Conservation (phyloP, 2,888 invertebrate genomes). For the Opisthograptis luteolata region DNA sequence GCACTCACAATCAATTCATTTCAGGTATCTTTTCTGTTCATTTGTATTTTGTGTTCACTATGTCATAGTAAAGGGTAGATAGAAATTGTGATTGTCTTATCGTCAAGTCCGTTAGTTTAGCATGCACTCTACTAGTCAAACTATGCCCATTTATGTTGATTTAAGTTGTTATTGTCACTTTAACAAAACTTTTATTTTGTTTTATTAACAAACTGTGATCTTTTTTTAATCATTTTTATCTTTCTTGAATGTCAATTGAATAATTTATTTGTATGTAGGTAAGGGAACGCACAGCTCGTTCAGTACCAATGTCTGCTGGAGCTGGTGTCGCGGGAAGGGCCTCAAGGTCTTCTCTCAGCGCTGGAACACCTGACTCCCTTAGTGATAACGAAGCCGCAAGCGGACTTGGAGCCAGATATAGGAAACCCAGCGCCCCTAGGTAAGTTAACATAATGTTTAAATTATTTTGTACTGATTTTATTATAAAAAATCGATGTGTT, state of each 20-base stretch:
- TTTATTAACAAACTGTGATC: constrained; percentile 1
- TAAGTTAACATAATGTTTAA: no score
- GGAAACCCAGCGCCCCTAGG: constrained; percentile 87
- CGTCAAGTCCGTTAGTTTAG: constrained; percentile 61
- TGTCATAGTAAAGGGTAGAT: constrained; percentile 56
- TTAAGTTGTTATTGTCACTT: constrained; percentile 1
- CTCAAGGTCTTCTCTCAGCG: constrained; percentile 91
- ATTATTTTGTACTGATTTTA: not conserved
- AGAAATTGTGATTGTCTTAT: constrained; percentile 47
- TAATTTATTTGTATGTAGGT: constrained; percentile 84
- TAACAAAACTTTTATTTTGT: constrained; percentile 5
- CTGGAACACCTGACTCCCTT: constrained; percentile 94
- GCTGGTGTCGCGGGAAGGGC: constrained; percentile 83
- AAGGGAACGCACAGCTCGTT: constrained; percentile 95
- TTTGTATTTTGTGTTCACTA: constrained; percentile 56
- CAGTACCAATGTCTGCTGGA: constrained; percentile 92
- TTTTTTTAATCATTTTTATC: not conserved
- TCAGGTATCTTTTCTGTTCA: constrained; percentile 56
- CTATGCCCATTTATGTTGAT: constrained; percentile 25
- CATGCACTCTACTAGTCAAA: constrained; percentile 52
- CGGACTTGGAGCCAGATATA: constrained; percentile 87
- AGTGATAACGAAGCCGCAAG: constrained; percentile 94
- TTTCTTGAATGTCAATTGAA: not conserved
- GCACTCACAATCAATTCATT: constrained; percentile 50
- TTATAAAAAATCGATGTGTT: no score